Base-by-base conservation (phyloP, 2,797 vertebrate species). In the Buphagus erythrorhynchus region DNA sequence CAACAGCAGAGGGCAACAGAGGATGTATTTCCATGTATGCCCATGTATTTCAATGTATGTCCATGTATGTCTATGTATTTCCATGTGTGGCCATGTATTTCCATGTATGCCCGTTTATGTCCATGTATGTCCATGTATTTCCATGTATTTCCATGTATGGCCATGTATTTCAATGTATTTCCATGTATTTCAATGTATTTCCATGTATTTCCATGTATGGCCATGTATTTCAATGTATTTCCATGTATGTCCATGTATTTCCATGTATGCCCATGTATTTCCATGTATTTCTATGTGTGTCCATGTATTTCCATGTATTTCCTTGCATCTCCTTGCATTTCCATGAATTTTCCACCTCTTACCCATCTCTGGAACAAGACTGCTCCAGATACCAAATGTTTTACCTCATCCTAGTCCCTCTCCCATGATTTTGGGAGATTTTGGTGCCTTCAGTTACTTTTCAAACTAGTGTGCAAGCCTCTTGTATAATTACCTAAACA, bases 1-100 rank as follows among this genome's bases (percentile, higher is more conserved):
- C 33, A 65, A 46, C 95, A 45, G 95, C 0, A 95, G 96, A 95
- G 95, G 96, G 96, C 96, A 96, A 83, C 78, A 94, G n/a, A 88
- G 79, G 40, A 21, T 43, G 18, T 0, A 5, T 24, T 66, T 61
- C 48, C 25, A 16, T 26, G 25, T 15, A 6, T 48, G 2, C 26
- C 46, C 46, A 15, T 48, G 25, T 15, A 6, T 48, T 5, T 26
- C 46, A 2, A 16, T 48, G 25, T 10, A 9, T 48, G 5, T 16
- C 13, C 25, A 48, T 48, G 46, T 24, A 24, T 46, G 2, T 46
- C 22, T 11, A 21, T 43, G 18, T 22, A 45, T 22, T 2, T 46
- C 21, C 22, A 46, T 46, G 45, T 46, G 15, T 48, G 2, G 28
- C 48, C 16, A 10, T 49, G 48, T 16, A 16, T 49, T 3, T 49